Conservation (phyloP, 2,113 vertebrate species). For the Pavo muticus region DNA sequence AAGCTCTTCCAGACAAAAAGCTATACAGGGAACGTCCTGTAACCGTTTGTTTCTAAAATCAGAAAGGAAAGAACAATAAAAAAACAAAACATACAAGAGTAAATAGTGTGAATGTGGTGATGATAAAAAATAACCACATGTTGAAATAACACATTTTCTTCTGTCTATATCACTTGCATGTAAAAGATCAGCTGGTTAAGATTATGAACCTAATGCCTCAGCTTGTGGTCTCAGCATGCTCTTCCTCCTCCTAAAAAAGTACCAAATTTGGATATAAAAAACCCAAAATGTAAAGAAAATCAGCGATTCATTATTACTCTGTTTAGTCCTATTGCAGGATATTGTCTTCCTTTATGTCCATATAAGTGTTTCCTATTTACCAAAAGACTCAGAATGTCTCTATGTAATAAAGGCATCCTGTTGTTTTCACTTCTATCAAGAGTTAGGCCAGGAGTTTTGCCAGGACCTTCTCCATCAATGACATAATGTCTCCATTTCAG, state of each 20-base stretch:
- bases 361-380: not conserved
- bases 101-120: not conserved
- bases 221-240: too few species aligned
- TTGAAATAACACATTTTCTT: not conserved
- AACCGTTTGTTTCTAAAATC: not conserved
- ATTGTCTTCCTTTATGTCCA: not conserved
- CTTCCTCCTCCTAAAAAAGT: not conserved
- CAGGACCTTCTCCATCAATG: not conserved
- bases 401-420: not conserved
- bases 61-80: not conserved
- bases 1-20: conserved; percentile 12
- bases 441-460: not conserved
- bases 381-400: not conserved
- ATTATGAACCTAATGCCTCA: not conserved
- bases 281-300: not conserved
- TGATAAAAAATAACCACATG: not conserved
- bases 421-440: not conserved
- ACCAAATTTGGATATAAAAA: not conserved
- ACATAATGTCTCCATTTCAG: not conserved
- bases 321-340: not conserved
- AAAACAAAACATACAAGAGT: not conserved
- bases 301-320: not conserved
- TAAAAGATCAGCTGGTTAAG: not conserved
- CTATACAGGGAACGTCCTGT: not conserved
- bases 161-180: not conserved